These are phyloP conservation scores for Bellardia pandia DNA, from an alignment of 2,888 invertebrate genomes.

Conservation along the genomic window DNA sequence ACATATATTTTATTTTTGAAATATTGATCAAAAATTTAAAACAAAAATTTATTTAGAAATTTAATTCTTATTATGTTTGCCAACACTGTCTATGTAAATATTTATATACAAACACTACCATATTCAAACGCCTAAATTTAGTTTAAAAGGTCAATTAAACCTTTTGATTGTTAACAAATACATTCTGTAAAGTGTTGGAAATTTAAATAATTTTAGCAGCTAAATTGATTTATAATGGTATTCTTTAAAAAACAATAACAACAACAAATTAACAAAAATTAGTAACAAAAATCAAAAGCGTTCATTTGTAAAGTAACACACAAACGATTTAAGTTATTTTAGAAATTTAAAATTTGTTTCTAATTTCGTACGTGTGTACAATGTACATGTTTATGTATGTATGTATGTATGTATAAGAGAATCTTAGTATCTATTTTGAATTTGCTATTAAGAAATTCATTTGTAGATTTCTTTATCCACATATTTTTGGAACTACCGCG, in stretches of 20 bases:
- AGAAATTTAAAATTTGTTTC: slow-evolving; percentile 6
- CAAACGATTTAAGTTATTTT: background rate
- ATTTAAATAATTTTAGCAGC: background rate
- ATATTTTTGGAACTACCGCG: slow-evolving; percentile 25
- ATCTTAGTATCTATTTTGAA: background rate
- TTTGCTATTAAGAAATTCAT: background rate
- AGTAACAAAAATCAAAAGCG: background rate
- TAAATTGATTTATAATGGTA: background rate
- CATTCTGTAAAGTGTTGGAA: slow-evolving; percentile 22
- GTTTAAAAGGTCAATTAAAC: slow-evolving; percentile 54
- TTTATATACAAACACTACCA: slow-evolving; percentile 6
- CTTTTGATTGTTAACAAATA: slow-evolving; percentile 33
- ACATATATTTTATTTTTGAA: no score
- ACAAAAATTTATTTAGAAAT: no score
- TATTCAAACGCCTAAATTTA: background rate
- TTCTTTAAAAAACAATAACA: background rate
- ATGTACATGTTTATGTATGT: no score
- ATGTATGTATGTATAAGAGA: background rate
- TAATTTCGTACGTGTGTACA: background rate
- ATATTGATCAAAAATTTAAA: no score
- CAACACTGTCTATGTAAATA: no score
- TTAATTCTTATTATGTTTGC: no score
- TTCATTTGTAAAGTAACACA: background rate
- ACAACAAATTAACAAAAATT: background rate
- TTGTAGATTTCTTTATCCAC: slow-evolving; percentile 12